Evolutionary conservation across 2,888 invertebrate species (phyloP), one percentile per base, ranked within the genome.

Genomic region (Acleris sparsana): DNA sequence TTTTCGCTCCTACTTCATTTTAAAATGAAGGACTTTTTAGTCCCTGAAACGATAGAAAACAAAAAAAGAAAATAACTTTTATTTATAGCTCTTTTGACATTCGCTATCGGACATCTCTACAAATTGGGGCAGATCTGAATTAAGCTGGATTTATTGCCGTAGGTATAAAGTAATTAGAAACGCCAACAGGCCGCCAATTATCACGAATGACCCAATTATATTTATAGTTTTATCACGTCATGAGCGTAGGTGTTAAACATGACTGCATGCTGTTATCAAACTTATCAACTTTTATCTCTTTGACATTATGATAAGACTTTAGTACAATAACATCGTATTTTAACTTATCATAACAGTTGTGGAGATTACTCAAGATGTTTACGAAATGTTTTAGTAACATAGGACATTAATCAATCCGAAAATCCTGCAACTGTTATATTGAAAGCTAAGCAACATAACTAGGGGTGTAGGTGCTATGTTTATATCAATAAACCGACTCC

Each of bases 121-220:
- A 18, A 55, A 43, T 43, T 43, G 18, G 33, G 13, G 5, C 20
- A 53, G 13, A 39, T 39, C 53, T 20, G 51, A 59, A 51, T 49
- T 22, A 43, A 58, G 29, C 48, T 51, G 43, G 51, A 51, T 51
- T 43, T 39, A 39, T 22, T 39, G 29, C 43, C 17, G 5, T 51
- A 51, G 17, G 39, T 20, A 48, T 49, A 59, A 59, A 60, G 43
- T 49, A 62, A 62, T 53, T 66, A 39, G 52, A 56, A 44, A 56
- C 18, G 22, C 53, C 13, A 48, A 20, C 60, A 46, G 44, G 17
- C 52, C 25, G 59, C 33, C 25, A 61, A 20, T 29, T 57, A 62
- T 66, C 62, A 62, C 25, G 22, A 57, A 44, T 61, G 52, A 61
- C 66, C 66, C n/a, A 61, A 66, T 62, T 66, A 52, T 62, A 66